Evolutionary conservation across 2,888 invertebrate genomes (phyloP), one percentile per base, ranked within the genome.

Genomic region (Gari tellinella): DNA sequence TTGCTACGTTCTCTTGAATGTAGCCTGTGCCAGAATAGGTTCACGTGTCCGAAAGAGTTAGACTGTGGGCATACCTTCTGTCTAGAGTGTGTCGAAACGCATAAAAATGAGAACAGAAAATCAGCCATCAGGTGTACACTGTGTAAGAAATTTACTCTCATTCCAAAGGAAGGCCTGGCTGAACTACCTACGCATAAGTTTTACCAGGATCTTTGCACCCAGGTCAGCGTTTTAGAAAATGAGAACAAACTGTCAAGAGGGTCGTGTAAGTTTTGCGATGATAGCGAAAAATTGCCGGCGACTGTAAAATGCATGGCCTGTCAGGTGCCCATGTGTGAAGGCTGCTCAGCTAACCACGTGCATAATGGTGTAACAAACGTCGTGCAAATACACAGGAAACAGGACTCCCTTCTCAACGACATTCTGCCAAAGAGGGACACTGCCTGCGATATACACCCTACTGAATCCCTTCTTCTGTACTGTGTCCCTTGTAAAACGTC

Each of bases 41-140:
- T 78, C 41, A 65, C 52, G 1, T 49, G 64, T 17, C 78, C 78
- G 4, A 74, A 68, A 31, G 67, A 69, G 31, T 63, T 57, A 46
- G 49, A 61, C 19, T 78, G 78, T 61, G 78, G 78, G 40, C 78
- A 78, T 45, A 70, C 66, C n/a, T 74, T 78, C 55, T 78, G 78
- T 46, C 46, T 67, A 2, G 68, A 70, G 7, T 78, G 78, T 55
- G 31, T 78, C 17, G 23, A 40, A 0, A 58, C 60, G 25, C 60
- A 62, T 31, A 45, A 67, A 5, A 43, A 40, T 3, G 41, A 63
- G 3, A 23, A 53, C n/a, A 25, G 57, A n/a, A 40, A 10, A 7
- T 25, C 51, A 25, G n/a, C 55, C 15, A 52, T 45, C 25, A 49
- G 55, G 19, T 78, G 78, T 63, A 73, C 78, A 21, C 26, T 51